Conservation (phyloP, 2,797 vertebrate species). For the Allobates femoralis region DNA sequence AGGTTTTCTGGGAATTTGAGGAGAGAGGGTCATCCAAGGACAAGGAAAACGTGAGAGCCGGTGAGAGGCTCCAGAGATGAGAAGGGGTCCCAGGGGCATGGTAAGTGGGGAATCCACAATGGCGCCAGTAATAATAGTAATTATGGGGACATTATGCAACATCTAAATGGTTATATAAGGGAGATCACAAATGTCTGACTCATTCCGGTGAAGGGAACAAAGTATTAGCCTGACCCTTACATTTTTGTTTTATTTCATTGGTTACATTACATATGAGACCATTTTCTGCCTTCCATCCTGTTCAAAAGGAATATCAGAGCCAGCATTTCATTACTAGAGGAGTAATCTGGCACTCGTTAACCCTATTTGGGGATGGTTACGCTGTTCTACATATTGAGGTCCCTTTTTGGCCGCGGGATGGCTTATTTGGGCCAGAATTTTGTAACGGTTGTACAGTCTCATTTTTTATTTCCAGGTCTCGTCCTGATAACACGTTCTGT, state of each 20-base stretch:
- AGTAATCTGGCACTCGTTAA: not conserved
- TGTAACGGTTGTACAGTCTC: constrained; percentile 67
- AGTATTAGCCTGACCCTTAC: not conserved
- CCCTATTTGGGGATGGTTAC: not conserved
- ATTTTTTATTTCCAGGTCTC: constrained; percentile 76
- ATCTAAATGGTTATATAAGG: too few species aligned
- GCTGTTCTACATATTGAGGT: not conserved
- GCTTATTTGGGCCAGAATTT: not conserved
- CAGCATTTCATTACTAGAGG: not conserved
- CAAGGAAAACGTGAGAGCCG: too few species aligned
- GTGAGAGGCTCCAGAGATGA: too few species aligned
- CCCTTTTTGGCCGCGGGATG: not conserved
- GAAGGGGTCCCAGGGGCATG: too few species aligned
- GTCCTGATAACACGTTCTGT: constrained; percentile 74
- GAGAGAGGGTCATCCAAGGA: too few species aligned
- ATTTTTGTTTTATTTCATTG: not conserved
- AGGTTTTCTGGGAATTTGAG: too few species aligned
- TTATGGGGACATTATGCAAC: too few species aligned
- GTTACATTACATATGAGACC: not conserved
- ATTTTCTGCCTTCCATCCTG: not conserved
- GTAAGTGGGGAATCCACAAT: too few species aligned
- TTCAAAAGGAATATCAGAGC: not conserved
- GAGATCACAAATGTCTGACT: not conserved
- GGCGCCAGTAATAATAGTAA: too few species aligned
- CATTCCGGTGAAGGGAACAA: not conserved